Base-by-base conservation (phyloP, 2,888 invertebrate genomes). In the Euspilapteryx auroguttella region DNA sequence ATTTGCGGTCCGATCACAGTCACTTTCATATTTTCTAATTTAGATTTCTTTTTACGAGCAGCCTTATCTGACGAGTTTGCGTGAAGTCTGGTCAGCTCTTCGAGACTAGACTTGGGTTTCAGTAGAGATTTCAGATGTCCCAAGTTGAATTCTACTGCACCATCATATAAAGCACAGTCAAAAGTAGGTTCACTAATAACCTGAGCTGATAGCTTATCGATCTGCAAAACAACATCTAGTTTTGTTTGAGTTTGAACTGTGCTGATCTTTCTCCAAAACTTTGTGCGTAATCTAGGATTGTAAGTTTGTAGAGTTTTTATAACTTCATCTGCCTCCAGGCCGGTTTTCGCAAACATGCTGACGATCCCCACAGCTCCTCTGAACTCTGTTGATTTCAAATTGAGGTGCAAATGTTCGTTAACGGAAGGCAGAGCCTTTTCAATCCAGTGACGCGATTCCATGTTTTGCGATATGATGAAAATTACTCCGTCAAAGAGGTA, bases 341-440 rank as follows among this genome's bases (percentile, higher is more conserved):
- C 42, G 0, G 62, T 57, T 33, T 55, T 57, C 0, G 61, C 45
- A 3, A 45, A 34, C 61, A 73, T 64, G 28, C 56, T 73, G 8
- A 73, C 45, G 7, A 71, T 71, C 0, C 73, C 73, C 0, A 73
- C 73, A 1, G 68, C 65, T 0, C 73, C 73, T n/a, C 73, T 49
- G 31, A 64, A 71, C 32, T 73, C 71, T 0, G 69, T 71, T 1
- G 57, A 45, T 37, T 63, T 68, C 2, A 73, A 41, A 33, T 46
- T 47, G 1, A 48, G 39, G 20, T 52, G 38, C 14, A 68, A 28
- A 27, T 39, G 55, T 1, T 37, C 27, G 31, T 59, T 64, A 0
- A 66, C 44, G 3, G 32, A 22, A 2, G 33, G 15, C 4, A 71
- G 37, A 2, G 42, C 39, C 1, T 46, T 33, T 30, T 65, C 63